A percentile compares a stretch with the other conserved stretches of the same genome.
Conservation (phyloP, 2,888 invertebrate species). For the Tenodera sinensis region DNA sequence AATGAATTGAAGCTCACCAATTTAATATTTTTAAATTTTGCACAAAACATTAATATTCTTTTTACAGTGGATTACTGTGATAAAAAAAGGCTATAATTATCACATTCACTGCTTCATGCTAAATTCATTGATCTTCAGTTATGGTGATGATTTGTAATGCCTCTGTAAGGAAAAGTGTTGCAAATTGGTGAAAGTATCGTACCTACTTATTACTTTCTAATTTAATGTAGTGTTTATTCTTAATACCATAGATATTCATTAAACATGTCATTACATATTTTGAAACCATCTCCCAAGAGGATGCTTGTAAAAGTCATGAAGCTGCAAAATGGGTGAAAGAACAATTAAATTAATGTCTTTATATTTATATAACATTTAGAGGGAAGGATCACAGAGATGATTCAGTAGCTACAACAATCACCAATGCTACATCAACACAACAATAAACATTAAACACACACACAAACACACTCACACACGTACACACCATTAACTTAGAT, state of each 20-base stretch:
- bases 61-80: too few species aligned
- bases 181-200: neutral
- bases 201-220: neutral
- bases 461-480: neutral
- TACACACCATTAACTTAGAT: neutral
- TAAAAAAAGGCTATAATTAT: neutral
- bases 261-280: neutral
- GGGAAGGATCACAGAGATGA: neutral
- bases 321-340: neutral
- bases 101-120: neutral
- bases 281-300: neutral
- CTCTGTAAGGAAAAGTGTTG: neutral
- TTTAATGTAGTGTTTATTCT: neutral
- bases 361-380: neutral
- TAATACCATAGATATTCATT: neutral
- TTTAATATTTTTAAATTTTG: too few species aligned
- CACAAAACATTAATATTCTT: too few species aligned
- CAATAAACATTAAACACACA: neutral
- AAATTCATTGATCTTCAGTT: neutral
- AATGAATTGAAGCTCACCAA: too few species aligned
- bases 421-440: neutral
- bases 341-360: neutral
- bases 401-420: neutral
- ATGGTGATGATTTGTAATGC: neutral
- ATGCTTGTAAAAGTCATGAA: neutral